Base-by-base conservation (phyloP, 2,888 invertebrate genomes). In the Rhagium mordax region DNA sequence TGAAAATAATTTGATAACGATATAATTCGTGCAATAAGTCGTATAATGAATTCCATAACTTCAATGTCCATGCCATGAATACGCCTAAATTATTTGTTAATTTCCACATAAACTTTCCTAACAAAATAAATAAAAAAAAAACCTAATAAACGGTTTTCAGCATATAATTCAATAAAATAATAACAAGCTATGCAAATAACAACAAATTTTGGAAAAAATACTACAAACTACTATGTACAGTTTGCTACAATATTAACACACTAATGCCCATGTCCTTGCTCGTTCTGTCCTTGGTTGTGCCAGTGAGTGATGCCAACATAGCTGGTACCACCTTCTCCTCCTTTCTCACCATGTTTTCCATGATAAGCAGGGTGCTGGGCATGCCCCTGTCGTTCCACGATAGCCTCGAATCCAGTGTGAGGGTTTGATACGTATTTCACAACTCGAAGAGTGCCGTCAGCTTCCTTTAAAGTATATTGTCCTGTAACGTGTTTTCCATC, bases 371-470 rank as follows among this genome's bases (percentile, higher is more conserved):
- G 85, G 71, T 85, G 85, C 48, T 76, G 77, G 29, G 84, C 84
- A 74, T 85, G 84, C 24, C 85, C 85, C 10, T 83, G 80, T 69
- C 82, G 81, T 55, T 81, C 81, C 1, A 85, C 85, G 27, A 84
- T 81, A 47, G 85, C 85, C 68, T 85, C 84, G 78, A 85, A 85
- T 48, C 85, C 85, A 27, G 77, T 75, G 49, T 85, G 83, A 48
- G 82, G 83, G 60, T 81, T 84, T 16, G 84, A 81, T 21, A 77
- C 78, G 79, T 86, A 86, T 68, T 84, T 81, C 0, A 85, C 85
- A 5, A 83, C 72, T 5, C 85, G 80, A 5, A 74, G 78, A 33
- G 84, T 84, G 66, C 85, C 85, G 77, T 85, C 85, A 15, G 85
- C 75, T 73, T 85, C 85, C 24, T 79, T 70, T 33, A 85, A 72